Conservation (phyloP, 2,113 vertebrate genomes). For the Ramphastos sulfuratus region DNA sequence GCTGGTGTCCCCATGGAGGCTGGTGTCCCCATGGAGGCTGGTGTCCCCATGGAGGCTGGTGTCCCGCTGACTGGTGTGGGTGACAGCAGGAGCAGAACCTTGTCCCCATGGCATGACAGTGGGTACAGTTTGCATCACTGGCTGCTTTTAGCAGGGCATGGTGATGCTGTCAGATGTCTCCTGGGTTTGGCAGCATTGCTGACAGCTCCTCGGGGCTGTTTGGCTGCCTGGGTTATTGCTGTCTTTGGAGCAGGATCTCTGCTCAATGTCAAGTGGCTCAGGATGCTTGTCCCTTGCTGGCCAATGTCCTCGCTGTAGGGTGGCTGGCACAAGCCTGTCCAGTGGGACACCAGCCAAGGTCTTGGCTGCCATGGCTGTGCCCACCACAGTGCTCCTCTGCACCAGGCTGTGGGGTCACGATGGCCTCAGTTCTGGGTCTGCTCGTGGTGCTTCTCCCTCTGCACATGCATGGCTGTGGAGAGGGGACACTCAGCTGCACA, state of each 20-base stretch:
- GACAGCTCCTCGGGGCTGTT: rapidly evolving
- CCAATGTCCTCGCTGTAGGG: rapidly evolving
- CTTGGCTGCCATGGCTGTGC: not conserved
- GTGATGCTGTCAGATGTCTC: not conserved
- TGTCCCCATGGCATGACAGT: rapidly evolving
- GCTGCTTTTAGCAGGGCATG: not conserved
- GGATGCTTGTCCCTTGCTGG: not conserved
- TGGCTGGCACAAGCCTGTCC: rapidly evolving
- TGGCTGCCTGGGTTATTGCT: not conserved
- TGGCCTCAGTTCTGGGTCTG: not conserved
- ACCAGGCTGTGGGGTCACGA: rapidly evolving
- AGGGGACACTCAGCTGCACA: not conserved
- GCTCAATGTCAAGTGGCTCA: not conserved
- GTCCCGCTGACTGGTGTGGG: not conserved
- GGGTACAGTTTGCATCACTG: not conserved
- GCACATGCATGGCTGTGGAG: rapidly evolving
- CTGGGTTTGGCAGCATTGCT: not conserved
- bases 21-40: rapidly evolving
- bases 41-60: not conserved
- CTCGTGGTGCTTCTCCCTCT: not conserved
- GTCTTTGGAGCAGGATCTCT: not conserved
- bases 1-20: not conserved
- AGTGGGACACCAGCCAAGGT: rapidly evolving
- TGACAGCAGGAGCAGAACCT: not conserved
- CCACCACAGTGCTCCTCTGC: not conserved